Conservation (phyloP, 2,888 invertebrate species). For the Ecdyonurus torrentis region DNA sequence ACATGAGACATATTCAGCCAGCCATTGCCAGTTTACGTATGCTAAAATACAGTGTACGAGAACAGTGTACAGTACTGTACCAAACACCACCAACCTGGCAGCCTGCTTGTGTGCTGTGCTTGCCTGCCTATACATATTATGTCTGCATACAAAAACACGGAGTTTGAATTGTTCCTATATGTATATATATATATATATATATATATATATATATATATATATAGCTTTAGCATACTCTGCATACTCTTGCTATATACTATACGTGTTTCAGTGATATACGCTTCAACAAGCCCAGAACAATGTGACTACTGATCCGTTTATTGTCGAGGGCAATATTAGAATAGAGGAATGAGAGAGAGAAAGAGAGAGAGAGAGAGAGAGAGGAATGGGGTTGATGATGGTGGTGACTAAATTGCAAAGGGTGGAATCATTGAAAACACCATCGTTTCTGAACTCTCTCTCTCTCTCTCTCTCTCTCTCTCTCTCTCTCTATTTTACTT, state of each 20-base stretch:
- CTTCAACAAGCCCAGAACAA: background rate
- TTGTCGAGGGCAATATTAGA: background rate
- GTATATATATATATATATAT: too few species aligned
- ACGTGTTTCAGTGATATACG: too few species aligned
- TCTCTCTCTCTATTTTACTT: too few species aligned
- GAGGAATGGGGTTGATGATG: background rate
- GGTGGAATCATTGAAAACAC: background rate
- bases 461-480: too few species aligned
- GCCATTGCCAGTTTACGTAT: too few species aligned
- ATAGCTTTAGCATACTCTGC: too few species aligned
- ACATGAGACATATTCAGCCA: background rate
- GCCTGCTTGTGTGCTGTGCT: background rate
- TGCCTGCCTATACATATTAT: background rate
- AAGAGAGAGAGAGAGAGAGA: background rate
- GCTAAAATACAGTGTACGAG: too few species aligned
- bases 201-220: too few species aligned
- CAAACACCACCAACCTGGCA: background rate
- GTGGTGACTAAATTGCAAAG: background rate
- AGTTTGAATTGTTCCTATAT: too few species aligned
- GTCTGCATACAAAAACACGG: background rate
- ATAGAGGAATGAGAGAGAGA: background rate
- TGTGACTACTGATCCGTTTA: background rate
- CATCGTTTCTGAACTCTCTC: background rate
- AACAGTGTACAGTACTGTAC: too few species aligned
- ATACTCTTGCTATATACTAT: too few species aligned